Percentiles rank a stretch among this genome's conserved stretches.
These are phyloP conservation scores for Bufo bufo DNA, from an alignment of 2,113 vertebrate genomes.

Conservation along the genomic window DNA sequence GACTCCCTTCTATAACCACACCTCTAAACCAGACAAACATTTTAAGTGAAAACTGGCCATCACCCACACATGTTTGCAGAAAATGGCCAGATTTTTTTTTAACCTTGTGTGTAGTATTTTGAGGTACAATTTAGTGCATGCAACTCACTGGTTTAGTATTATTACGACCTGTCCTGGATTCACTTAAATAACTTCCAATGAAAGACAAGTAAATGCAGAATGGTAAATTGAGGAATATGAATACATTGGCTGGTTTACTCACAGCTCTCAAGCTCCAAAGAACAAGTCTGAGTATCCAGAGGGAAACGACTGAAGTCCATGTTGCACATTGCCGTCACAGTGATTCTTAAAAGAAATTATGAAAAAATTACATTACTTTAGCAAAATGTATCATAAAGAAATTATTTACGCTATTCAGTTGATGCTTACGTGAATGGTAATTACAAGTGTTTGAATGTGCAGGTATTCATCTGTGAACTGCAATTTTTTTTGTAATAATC, in stretches of 20 bases:
- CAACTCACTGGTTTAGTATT: too few species aligned
- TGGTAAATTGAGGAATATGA: background rate
- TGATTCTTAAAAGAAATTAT: slow-evolving; percentile 78
- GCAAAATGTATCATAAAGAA: background rate
- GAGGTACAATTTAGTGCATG: too few species aligned
- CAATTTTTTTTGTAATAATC: background rate
- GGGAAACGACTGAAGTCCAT: slow-evolving; percentile 98
- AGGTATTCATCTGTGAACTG: background rate
- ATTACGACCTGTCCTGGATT: too few species aligned
- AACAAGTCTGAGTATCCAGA: slow-evolving; percentile 94
- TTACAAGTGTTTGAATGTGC: background rate
- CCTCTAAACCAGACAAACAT: too few species aligned
- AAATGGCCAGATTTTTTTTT: too few species aligned
- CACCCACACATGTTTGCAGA: too few species aligned
- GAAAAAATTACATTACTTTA: background rate
- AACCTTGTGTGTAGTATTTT: too few species aligned
- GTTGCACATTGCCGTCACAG: slow-evolving; percentile 94
- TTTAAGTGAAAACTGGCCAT: too few species aligned
- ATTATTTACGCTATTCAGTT: background rate
- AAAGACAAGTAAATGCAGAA: background rate
- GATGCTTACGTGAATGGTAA: background rate
- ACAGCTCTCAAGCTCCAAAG: slow-evolving; percentile 96
- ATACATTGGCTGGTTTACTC: slow-evolving; percentile 63
- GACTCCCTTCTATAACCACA: too few species aligned
- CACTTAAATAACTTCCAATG: too few species aligned